A percentile compares a stretch with the other conserved stretches of the same genome.
These are phyloP conservation scores for Suncus etruscus DNA, from an alignment of 2,113 vertebrate species.

Conservation along the genomic window DNA sequence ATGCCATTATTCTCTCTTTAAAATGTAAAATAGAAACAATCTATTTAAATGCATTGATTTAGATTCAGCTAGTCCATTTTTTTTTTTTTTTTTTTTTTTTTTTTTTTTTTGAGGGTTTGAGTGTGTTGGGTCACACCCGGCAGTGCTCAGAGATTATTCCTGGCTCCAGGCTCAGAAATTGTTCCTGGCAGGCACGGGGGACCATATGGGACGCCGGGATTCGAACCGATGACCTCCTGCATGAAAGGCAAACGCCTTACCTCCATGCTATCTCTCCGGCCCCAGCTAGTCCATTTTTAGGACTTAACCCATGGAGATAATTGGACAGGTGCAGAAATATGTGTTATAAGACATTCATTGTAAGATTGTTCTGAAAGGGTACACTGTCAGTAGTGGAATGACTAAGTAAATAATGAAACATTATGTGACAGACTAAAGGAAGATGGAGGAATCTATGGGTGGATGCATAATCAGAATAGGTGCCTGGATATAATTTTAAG, in stretches of 20 bases:
- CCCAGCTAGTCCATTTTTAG: background rate
- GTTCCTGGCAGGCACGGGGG: too few relatives aligned
- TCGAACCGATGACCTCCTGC: too few relatives aligned
- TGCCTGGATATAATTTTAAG: constrained; percentile 8
- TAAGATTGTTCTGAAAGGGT: background rate
- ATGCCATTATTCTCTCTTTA: background rate
- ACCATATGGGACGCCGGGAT: too few relatives aligned
- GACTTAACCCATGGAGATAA: background rate
- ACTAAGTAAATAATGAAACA: constrained; percentile 32
- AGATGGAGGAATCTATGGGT: background rate
- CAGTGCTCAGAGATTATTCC: too few relatives aligned
- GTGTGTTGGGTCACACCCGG: too few relatives aligned
- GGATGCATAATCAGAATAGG: background rate
- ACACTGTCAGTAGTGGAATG: background rate
- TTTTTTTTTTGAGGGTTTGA: too few relatives aligned
- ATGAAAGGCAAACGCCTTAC: too few relatives aligned
- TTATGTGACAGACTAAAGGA: background rate
- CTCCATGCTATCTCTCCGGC: too few relatives aligned
- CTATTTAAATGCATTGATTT: background rate
- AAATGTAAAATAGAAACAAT: background rate
- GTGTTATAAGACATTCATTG: background rate
- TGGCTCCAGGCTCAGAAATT: too few relatives aligned
- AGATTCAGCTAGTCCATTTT: background rate
- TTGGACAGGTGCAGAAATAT: background rate
- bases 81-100: too few relatives aligned